Evolutionary conservation across 1,140 invertebrate genomes (phyloP).

Genomic region (Euwallacea fornicatus): DNA sequence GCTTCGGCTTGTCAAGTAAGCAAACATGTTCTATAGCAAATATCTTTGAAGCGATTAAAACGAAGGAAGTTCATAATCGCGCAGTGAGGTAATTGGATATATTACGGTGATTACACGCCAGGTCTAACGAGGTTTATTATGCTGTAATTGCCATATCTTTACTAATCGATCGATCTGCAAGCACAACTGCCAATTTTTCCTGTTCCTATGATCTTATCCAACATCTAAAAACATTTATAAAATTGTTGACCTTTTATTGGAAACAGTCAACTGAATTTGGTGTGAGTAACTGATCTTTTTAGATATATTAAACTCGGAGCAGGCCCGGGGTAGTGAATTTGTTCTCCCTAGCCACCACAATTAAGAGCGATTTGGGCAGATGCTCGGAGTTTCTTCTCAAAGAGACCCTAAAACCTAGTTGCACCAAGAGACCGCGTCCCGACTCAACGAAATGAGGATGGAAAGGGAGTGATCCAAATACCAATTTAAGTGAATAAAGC

Average conservation of each 20-base stretch:
- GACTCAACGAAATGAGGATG: too few relatives aligned
- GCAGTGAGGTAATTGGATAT: slow-evolving; percentile 3
- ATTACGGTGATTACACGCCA: slow-evolving; percentile 1
- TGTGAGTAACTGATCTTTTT: too few relatives aligned
- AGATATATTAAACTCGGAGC: too few relatives aligned
- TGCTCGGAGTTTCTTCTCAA: too few relatives aligned
- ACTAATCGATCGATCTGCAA: not conserved
- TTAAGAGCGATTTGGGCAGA: too few relatives aligned
- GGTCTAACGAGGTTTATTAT: not conserved
- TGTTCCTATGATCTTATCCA: not conserved
- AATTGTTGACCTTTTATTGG: not conserved
- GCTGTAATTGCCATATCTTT: slow-evolving; percentile 1
- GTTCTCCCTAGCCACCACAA: too few relatives aligned
- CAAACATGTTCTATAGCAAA: not conserved
- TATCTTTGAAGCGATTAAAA: not conserved
- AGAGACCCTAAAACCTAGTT: too few relatives aligned
- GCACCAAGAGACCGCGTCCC: too few relatives aligned
- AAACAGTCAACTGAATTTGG: too few relatives aligned
- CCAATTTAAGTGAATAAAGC: too few relatives aligned
- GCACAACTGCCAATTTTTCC: slow-evolving; percentile 1
- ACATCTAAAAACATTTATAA: not conserved
- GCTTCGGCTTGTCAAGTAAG: not conserved
- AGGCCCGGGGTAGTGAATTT: too few relatives aligned
- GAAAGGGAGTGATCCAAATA: too few relatives aligned
- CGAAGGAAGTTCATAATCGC: not conserved